phyloP scores from a whole-genome alignment of 2,797 vertebrate genomes.

The Brotula barbata region DNA sequence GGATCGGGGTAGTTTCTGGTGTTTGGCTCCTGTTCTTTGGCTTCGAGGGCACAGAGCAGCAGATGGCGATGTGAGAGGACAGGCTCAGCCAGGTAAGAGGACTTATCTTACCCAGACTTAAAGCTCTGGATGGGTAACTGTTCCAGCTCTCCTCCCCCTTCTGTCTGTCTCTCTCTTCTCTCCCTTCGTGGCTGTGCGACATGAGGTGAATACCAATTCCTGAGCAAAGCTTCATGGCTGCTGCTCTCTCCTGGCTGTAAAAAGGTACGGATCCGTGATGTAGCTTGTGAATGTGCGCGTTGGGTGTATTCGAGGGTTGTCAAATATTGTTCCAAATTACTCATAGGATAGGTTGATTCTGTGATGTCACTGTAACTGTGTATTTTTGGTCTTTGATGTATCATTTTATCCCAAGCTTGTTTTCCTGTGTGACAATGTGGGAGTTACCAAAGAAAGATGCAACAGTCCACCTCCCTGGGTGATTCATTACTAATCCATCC shows the following conservation, averaged over 20 bases:
- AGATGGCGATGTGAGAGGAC: slow-evolving; percentile 74
- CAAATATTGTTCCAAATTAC: slow-evolving; percentile 11
- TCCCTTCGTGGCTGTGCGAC: slow-evolving; percentile 58
- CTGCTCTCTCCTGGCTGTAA: slow-evolving; percentile 51
- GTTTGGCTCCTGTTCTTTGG: slow-evolving; percentile 64
- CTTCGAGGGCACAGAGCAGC: slow-evolving; percentile 51
- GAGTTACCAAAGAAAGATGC: slow-evolving; percentile 68
- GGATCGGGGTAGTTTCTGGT: slow-evolving; percentile 63
- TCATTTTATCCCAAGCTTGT: slow-evolving; percentile 23
- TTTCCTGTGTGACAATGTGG: slow-evolving; percentile 62
- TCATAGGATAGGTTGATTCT: slow-evolving; percentile 64
- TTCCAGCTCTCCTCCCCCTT: slow-evolving; percentile 48
- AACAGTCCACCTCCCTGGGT: slow-evolving; percentile 74
- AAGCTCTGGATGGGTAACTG: slow-evolving; percentile 51
- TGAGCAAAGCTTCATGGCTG: slow-evolving; percentile 53
- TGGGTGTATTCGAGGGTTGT: slow-evolving; percentile 4
- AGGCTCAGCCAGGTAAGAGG: slow-evolving; percentile 73
- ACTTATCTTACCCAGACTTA: slow-evolving; percentile 67
- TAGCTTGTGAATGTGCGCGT: slow-evolving; percentile 6
- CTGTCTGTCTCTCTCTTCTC: slow-evolving; percentile 23
- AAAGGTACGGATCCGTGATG: slow-evolving; percentile 49
- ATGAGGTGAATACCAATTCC: slow-evolving; percentile 76
- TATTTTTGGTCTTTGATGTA: slow-evolving; percentile 16
- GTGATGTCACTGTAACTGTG: neutral
- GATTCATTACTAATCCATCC: slow-evolving; percentile 74